Percentiles rank a stretch among this genome's conserved stretches.
Conservation (phyloP, 2,888 invertebrate species). For the Deroplatys truncata region DNA sequence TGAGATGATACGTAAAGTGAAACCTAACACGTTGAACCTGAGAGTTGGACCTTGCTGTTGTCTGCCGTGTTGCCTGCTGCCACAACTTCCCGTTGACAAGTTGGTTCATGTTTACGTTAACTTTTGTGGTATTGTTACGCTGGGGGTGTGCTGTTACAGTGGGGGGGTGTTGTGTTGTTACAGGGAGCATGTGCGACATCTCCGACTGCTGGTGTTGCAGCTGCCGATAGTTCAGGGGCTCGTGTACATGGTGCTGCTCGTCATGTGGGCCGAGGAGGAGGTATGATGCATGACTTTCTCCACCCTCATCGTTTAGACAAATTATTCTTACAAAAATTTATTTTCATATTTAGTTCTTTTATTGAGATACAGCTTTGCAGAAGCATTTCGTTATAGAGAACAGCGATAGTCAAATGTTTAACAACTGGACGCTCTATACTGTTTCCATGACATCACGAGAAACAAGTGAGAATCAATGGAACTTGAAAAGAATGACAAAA, state of each 20-base stretch:
- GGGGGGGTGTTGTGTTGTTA: not conserved
- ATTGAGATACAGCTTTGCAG: too few species aligned
- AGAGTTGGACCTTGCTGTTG: slow-evolving; percentile 69
- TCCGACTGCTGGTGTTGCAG: slow-evolving; percentile 62
- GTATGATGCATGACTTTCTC: too few species aligned
- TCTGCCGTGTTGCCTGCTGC: slow-evolving; percentile 64
- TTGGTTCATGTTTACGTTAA: slow-evolving; percentile 37
- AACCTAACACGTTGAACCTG: slow-evolving; percentile 55
- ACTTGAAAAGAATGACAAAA: too few species aligned
- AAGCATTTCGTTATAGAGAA: too few species aligned
- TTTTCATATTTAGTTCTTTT: too few species aligned
- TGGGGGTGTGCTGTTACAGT: not conserved
- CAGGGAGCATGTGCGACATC: slow-evolving; percentile 52
- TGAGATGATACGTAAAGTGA: slow-evolving; percentile 54
- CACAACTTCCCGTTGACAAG: slow-evolving; percentile 54
- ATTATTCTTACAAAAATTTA: too few species aligned
- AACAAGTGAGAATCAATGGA: too few species aligned
- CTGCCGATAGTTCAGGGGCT: slow-evolving; percentile 64
- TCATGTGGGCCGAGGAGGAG: slow-evolving; percentile 62
- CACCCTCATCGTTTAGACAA: too few species aligned
- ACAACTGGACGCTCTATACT: too few species aligned
- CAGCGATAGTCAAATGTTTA: too few species aligned
- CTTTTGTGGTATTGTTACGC: not conserved
- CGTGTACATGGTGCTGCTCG: slow-evolving; percentile 54
- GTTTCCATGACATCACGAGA: too few species aligned